Conservation (phyloP, 2,888 invertebrate species). For the Tachystola acroxantha region DNA sequence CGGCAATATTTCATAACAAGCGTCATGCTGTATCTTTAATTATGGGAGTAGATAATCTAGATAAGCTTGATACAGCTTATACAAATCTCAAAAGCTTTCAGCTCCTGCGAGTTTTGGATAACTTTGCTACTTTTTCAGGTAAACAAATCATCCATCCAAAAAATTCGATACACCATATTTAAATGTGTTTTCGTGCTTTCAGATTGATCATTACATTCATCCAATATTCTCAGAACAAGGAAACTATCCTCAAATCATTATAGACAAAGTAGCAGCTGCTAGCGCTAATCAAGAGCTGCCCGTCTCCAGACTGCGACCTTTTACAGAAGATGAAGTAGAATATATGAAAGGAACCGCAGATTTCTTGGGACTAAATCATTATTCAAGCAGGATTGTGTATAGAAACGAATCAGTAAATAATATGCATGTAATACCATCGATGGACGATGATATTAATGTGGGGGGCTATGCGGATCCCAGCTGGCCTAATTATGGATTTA, state of each 20-base stretch:
- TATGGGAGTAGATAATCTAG: no score
- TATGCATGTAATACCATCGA: constrained; percentile 20
- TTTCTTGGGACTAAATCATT: constrained; percentile 79
- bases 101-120: no score
- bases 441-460: constrained; percentile 23
- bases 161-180: no score
- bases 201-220: constrained; percentile 77
- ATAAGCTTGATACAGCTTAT: no score
- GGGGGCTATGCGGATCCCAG: constrained; percentile 19
- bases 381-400: constrained; percentile 55
- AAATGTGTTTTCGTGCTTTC: no score
- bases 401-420: constrained; percentile 23
- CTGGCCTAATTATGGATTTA: constrained; percentile 22
- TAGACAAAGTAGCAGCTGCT: constrained; percentile 66
- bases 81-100: no score
- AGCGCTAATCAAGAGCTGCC: constrained; percentile 64
- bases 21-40: no score
- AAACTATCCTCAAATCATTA: constrained; percentile 80
- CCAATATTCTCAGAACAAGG: constrained; percentile 78
- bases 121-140: no score
- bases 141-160: no score
- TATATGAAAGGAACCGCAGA: constrained; percentile 41
- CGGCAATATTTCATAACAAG: no score
- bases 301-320: constrained; percentile 57
- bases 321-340: constrained; percentile 51